Percentiles rank a stretch among this genome's conserved stretches.
These are phyloP conservation scores for Hypotaenidia okinawae DNA, from an alignment of 2,797 vertebrate genomes.

Conservation along the genomic window DNA sequence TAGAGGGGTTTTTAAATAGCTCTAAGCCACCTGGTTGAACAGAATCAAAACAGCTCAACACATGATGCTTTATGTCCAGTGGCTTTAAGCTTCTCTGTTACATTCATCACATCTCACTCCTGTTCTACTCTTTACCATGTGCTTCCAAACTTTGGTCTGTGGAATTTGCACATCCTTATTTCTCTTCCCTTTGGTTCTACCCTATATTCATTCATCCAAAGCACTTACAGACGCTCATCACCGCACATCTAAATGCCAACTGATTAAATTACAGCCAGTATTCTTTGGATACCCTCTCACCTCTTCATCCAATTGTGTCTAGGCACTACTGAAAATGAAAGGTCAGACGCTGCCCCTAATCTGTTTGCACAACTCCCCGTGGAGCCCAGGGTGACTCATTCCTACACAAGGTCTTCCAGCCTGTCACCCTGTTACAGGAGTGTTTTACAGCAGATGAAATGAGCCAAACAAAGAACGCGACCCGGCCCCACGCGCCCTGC, in stretches of 20 bases:
- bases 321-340: background rate
- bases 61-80: background rate
- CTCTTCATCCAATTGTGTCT: background rate
- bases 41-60: background rate
- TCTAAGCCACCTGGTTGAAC: background rate
- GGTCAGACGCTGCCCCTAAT: slow-evolving; percentile 1
- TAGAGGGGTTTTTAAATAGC: background rate
- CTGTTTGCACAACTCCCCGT: background rate
- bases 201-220: background rate
- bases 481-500: accelerated
- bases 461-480: background rate
- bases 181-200: background rate
- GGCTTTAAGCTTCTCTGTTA: background rate
- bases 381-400: background rate
- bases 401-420: slow-evolving; percentile 3
- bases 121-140: background rate
- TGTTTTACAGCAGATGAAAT: background rate
- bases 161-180: background rate
- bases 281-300: slow-evolving; percentile 35
- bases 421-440: background rate
- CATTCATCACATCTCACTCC: background rate
- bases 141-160: background rate
- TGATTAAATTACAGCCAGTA: slow-evolving; percentile 12
- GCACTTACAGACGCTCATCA: background rate
- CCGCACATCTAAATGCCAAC: background rate